These are phyloP conservation scores for Hepsetus odoe DNA, from an alignment of 2,113 vertebrate species.

Conservation along the genomic window DNA sequence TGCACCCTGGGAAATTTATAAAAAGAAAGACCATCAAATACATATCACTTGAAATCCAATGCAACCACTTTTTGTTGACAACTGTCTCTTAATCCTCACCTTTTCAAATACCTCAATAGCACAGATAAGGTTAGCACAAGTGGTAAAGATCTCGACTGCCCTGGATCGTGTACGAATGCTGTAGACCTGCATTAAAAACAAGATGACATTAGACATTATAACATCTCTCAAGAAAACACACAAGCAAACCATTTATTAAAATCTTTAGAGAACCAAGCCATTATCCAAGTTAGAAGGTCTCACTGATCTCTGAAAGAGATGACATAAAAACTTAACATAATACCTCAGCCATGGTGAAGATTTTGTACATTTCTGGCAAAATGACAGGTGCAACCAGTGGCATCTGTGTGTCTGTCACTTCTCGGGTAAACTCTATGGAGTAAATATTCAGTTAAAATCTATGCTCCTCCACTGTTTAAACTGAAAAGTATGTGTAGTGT, in stretches of 20 bases:
- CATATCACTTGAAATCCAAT: background rate
- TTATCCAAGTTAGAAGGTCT: background rate
- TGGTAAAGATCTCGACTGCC: conserved; percentile 98
- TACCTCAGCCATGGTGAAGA: conserved; percentile 99
- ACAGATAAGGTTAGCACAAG: conserved; percentile 97
- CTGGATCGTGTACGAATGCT: conserved; percentile 94
- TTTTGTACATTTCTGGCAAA: conserved; percentile 98
- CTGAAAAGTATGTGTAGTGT: too few species aligned
- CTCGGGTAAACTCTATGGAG: conserved; percentile 90
- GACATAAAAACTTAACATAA: background rate
- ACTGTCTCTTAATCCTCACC: conserved; percentile 66
- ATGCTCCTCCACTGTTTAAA: background rate
- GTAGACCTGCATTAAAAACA: conserved; percentile 80
- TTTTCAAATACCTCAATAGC: conserved; percentile 98
- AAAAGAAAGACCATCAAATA: background rate
- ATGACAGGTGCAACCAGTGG: conserved; percentile 96
- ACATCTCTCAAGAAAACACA: background rate
- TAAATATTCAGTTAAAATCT: background rate
- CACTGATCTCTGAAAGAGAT: background rate
- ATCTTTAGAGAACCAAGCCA: background rate
- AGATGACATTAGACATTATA: background rate
- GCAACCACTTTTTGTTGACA: background rate
- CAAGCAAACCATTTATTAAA: background rate
- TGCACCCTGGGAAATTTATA: conserved; percentile 81
- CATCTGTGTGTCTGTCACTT: conserved; percentile 98